Conservation (phyloP, 2,888 invertebrate species). For the Plusia festucae region DNA sequence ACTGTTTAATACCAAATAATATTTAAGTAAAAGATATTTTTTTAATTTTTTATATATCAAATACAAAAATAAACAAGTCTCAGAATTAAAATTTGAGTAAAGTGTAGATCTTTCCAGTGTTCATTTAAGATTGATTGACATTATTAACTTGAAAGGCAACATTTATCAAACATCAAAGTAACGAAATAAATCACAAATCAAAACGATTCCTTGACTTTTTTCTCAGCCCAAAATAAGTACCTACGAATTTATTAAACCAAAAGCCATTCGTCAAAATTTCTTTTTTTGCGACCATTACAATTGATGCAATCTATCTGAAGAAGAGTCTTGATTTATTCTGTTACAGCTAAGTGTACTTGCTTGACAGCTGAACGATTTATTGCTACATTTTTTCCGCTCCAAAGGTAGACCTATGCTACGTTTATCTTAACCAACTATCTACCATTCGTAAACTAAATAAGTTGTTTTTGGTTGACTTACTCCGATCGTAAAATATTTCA, state of each 20-base stretch:
- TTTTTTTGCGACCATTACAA: slow-evolving; percentile 65
- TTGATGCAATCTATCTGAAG: slow-evolving; percentile 71
- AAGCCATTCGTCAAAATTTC: slow-evolving; percentile 3
- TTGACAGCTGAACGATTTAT: slow-evolving; percentile 82
- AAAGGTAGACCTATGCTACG: slow-evolving; percentile 65
- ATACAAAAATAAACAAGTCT: too few relatives aligned
- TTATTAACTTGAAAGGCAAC: neutral
- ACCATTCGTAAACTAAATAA: slow-evolving; percentile 55
- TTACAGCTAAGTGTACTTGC: slow-evolving; percentile 74
- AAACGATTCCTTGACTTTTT: neutral
- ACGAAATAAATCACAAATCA: neutral
- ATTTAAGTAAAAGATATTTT: too few relatives aligned
- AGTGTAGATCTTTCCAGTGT: too few relatives aligned
- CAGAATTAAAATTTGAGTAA: too few relatives aligned
- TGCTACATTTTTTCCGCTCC: slow-evolving; percentile 72
- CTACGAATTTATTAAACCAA: slow-evolving; percentile 3
- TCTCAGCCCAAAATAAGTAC: neutral
- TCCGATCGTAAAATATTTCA: slow-evolving; percentile 10
- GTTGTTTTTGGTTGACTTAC: slow-evolving; percentile 38
- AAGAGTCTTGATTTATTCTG: slow-evolving; percentile 78
- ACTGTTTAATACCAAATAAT: too few relatives aligned
- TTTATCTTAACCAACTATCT: slow-evolving; percentile 62
- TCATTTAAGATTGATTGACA: neutral
- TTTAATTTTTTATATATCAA: too few relatives aligned
- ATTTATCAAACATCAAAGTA: neutral